Evolutionary conservation across 2,888 invertebrate genomes (phyloP).

Genomic region (Alloscopus bannaensis): DNA sequence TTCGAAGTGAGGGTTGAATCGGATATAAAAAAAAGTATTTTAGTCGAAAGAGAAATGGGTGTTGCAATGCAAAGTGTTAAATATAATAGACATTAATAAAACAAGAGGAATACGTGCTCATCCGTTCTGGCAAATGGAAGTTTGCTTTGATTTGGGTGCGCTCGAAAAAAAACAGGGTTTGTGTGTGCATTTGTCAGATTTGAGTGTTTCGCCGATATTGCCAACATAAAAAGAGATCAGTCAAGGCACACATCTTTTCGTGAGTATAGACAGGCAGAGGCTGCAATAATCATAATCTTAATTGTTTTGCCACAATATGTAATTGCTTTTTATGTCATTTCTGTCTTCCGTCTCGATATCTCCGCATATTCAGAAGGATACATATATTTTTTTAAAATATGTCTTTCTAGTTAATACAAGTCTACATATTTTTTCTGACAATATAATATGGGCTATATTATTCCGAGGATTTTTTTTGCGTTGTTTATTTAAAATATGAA

Average conservation of each 20-base stretch:
- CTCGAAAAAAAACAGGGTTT: neutral
- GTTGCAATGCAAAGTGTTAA: neutral
- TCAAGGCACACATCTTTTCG: no score
- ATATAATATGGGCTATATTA: neutral
- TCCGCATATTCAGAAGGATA: no score
- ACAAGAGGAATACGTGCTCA: constrained; percentile 53
- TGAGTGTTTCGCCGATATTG: neutral
- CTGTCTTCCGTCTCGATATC: constrained; percentile 10
- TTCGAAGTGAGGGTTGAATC: neutral
- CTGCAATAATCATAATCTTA: constrained; percentile 52
- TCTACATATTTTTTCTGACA: neutral
- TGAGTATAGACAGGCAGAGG: no score
- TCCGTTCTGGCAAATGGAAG: constrained; percentile 49
- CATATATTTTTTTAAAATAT: constrained; percentile 1
- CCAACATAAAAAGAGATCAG: constrained; percentile 19
- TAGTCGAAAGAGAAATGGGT: neutral
- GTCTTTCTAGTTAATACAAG: neutral
- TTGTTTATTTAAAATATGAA: constrained; percentile 29
- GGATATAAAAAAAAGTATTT: neutral
- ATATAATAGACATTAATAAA: constrained; percentile 40
- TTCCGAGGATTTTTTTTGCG: constrained; percentile 30
- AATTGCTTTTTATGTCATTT: constrained; percentile 40
- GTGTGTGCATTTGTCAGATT: neutral
- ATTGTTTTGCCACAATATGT: constrained; percentile 47
- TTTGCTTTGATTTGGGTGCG: neutral